Conservation (phyloP, 2,113 vertebrate species). For the Clarias magur region DNA sequence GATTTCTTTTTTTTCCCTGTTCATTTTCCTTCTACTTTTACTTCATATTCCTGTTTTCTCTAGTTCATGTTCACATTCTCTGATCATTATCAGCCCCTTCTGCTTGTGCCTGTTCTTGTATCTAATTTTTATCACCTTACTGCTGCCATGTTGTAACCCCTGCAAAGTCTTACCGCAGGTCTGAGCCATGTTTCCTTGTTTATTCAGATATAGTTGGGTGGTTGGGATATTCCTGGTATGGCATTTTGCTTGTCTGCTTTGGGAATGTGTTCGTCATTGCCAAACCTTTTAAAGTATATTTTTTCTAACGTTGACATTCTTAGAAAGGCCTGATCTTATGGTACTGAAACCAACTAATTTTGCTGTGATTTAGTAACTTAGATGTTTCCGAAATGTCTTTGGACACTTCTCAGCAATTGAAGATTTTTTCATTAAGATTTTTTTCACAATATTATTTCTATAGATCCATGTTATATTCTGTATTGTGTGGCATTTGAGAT, state of each 20-base stretch:
- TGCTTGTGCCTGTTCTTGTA: neutral
- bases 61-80: neutral
- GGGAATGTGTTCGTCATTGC: neutral
- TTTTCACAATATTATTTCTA: neutral
- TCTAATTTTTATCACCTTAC: neutral
- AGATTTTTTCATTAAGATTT: neutral
- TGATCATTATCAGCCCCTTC: neutral
- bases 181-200: neutral
- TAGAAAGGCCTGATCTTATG: neutral
- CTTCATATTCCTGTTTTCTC: neutral
- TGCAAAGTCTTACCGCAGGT: neutral
- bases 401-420: neutral
- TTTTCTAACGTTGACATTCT: neutral
- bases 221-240: neutral
- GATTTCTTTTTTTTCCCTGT: neutral
- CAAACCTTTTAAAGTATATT: neutral
- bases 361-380: neutral
- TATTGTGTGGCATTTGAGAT: neutral
- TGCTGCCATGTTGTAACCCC: neutral
- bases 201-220: neutral
- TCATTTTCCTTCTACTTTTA: neutral
- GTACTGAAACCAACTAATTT: neutral
- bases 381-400: too few species aligned
- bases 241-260: neutral
- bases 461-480: neutral